Percentiles rank a stretch among this genome's conserved stretches.
Conservation (phyloP, 2,113 vertebrate genomes). For the Menura novaehollandiae region DNA sequence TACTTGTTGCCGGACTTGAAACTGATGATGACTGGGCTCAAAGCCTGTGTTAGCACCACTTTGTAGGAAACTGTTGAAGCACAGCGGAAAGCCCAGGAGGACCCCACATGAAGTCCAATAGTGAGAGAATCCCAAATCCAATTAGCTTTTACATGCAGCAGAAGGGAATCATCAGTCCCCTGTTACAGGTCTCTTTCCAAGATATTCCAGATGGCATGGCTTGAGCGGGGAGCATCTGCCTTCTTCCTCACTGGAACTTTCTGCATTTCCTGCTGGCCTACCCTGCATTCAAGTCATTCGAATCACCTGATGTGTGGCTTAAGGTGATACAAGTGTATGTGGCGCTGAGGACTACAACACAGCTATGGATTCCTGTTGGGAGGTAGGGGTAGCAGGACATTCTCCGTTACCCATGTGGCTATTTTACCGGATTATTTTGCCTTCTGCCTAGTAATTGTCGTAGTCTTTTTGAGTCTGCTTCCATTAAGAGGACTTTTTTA, state of each 20-base stretch:
- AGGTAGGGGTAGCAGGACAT: neutral
- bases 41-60: neutral
- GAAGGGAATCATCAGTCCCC: neutral
- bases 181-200: neutral
- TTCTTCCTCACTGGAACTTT: neutral
- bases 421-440: neutral
- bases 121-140: neutral
- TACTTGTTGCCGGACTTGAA: neutral
- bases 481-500: neutral
- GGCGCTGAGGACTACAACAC: neutral
- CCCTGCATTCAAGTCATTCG: accelerated
- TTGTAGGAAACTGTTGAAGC: neutral
- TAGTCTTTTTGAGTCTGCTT: neutral
- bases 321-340: neutral
- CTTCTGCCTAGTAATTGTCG: neutral
- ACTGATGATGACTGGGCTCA: neutral
- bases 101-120: neutral
- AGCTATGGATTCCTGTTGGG: neutral
- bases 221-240: neutral
- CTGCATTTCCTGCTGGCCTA: neutral
- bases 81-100: neutral
- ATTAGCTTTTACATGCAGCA: neutral
- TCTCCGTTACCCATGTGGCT: neutral
- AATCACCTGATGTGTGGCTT: neutral
- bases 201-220: neutral